Evolutionary conservation across 2,888 invertebrate species (phyloP), one percentile per base, ranked within the genome.

Genomic region (Rhagonycha fulva): DNA sequence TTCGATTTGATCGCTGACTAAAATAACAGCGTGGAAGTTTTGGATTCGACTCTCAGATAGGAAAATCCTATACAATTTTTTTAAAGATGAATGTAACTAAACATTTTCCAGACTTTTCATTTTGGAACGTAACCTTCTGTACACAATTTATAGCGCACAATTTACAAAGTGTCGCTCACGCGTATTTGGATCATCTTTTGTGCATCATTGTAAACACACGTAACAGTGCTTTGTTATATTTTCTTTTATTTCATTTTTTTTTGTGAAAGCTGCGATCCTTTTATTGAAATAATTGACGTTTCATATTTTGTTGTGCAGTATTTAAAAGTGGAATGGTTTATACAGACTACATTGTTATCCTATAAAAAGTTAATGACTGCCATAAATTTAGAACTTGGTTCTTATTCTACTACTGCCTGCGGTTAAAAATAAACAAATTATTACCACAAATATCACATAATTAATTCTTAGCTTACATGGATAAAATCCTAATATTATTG

Each of bases 311-410:
- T 67, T 69, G 70, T 76, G 76, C 74, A 62, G 68, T 74, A 76
- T 76, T 71, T 26, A 28, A 68, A 71, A 69, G 47, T 60, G 9
- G 23, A 47, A 70, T 70, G 70, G 68, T 67, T 62, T 23, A 73
- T 23, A 47, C 67, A 75, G 78, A 69, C 74, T 71, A 71, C 62
- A 70, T 62, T 76, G 78, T 74, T 76, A 76, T 78, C 78, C 76
- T 72, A 78, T 78, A 78, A 78, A 78, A 73, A 76, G 71, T 78
- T 78, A 78, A 78, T 78, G 78, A 76, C 76, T 63, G 28, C 76
- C 78, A 78, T 78, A 78, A 78, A 78, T 78, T 78, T 78, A 73
- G 76, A 78, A 78, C 71, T 68, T 76, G 70, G 73, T 75, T n/a
- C 73, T 75, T 74, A 70, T 72, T 67, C 74, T 75, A 71, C 69